Evolutionary conservation across 2,888 invertebrate species (phyloP).

Genomic region (Sylvicola cinctus): DNA sequence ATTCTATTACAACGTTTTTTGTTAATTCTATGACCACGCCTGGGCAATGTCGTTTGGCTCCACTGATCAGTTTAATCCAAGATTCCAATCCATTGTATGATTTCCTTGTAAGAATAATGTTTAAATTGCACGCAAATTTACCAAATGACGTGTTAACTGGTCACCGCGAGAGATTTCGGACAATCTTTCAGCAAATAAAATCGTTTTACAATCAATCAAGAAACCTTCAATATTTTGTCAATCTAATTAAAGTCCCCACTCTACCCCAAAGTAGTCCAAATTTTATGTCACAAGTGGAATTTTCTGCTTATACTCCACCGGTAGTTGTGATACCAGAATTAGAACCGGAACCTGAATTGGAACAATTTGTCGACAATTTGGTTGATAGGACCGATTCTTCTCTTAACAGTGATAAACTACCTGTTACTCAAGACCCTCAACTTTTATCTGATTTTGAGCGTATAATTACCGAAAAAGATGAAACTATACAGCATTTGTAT

Average conservation of each 20-base stretch:
- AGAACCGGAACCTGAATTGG: slow-evolving; percentile 30
- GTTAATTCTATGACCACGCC: slow-evolving; percentile 94
- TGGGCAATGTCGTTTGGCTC: slow-evolving; percentile 91
- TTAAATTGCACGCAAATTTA: slow-evolving; percentile 78
- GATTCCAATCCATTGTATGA: slow-evolving; percentile 95
- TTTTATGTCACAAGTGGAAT: slow-evolving; percentile 73
- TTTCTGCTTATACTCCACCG: slow-evolving; percentile 86
- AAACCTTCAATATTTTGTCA: slow-evolving; percentile 92
- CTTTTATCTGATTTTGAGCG: slow-evolving; percentile 9
- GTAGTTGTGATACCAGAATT: slow-evolving; percentile 53
- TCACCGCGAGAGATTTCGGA: slow-evolving; percentile 73
- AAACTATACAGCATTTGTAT: slow-evolving; percentile 59
- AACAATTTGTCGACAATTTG: slow-evolving; percentile 18
- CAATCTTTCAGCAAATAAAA: slow-evolving; percentile 73
- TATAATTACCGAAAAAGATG: slow-evolving; percentile 39
- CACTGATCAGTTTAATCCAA: slow-evolving; percentile 84
- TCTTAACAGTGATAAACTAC: slow-evolving; percentile 2
- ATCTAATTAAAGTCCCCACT: slow-evolving; percentile 79
- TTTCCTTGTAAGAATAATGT: slow-evolving; percentile 87
- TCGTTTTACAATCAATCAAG: slow-evolving; percentile 84
- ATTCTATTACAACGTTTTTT: slow-evolving; percentile 78
- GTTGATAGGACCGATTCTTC: slow-evolving; percentile 15
- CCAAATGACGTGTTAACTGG: slow-evolving; percentile 69
- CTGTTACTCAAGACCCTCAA: slow-evolving; percentile 21
- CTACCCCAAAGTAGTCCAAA: slow-evolving; percentile 90